phyloP scores from a whole-genome alignment of 1,140 invertebrate genomes.

The Euwallacea similis region DNA sequence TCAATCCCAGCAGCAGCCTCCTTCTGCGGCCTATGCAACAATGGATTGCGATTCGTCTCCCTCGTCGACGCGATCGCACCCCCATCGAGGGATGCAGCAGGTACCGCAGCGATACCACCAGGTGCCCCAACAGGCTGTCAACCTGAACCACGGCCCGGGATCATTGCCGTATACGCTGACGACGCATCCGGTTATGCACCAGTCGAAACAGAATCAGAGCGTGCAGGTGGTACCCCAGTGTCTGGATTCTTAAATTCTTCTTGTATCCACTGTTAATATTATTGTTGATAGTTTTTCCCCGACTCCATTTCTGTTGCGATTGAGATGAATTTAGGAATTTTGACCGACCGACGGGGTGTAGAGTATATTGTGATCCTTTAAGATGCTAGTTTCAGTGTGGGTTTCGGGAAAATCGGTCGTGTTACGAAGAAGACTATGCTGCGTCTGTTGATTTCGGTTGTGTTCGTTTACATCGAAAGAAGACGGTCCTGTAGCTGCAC shows the following conservation, averaged over 20 bases:
- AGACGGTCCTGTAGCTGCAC: too few species aligned
- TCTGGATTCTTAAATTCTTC: slow-evolving; percentile 1
- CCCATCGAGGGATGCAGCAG: slow-evolving; percentile 48
- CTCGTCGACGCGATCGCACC: slow-evolving; percentile 23
- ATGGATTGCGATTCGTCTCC: slow-evolving; percentile 56
- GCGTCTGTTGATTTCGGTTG: slow-evolving; percentile 6
- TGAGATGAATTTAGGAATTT: too few species aligned
- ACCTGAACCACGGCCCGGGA: slow-evolving; percentile 45
- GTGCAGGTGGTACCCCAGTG: slow-evolving; percentile 31
- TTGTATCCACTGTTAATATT: not conserved
- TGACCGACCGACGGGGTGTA: not conserved
- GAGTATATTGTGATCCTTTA: not conserved
- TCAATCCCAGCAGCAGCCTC: slow-evolving; percentile 37
- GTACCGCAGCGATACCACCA: slow-evolving; percentile 52
- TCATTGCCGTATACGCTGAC: slow-evolving; percentile 46
- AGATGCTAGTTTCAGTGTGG: slow-evolving; percentile 15
- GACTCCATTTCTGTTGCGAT: too few species aligned
- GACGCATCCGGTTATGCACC: slow-evolving; percentile 5
- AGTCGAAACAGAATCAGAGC: slow-evolving; percentile 23
- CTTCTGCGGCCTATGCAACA: slow-evolving; percentile 54
- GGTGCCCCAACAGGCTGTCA: slow-evolving; percentile 51
- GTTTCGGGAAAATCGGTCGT: slow-evolving; percentile 21
- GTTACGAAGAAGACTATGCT: too few species aligned
- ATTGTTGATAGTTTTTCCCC: not conserved
- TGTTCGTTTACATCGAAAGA: not conserved